Base-by-base conservation (phyloP, 1,140 invertebrate species). In the Magallana gigas region DNA sequence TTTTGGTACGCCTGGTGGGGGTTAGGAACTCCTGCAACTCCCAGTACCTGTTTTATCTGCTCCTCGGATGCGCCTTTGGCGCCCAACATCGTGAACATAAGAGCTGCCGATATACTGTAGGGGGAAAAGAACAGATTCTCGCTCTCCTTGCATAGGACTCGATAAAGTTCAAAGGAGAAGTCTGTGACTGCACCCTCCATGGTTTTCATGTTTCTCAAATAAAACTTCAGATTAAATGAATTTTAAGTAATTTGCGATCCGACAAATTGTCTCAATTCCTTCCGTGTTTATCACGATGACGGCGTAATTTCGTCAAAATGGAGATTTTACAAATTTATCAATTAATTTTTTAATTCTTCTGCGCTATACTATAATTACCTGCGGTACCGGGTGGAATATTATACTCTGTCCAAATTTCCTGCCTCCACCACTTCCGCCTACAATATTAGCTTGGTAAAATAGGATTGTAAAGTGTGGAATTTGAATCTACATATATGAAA, bases 31-130 rank as follows among this genome's bases (percentile, higher is more conserved):
- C 16, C 83, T n/a, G 36, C 81, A 16, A 83, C 8, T 2, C 62
- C 85, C 16, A 91, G 59, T 29, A 62, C 89, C 23, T 85, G 36
- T 58, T 87, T 93, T 36, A 97, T 94, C 94, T 97, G 96, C 14
- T 96, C 93, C 90, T 96, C 96, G 29, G 97, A 97, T 87, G 94
- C 95, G 18, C 96, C 96, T 60, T 95, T 95, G 48, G 96, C 96
- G 82, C 96, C 97, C 6, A 97, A 93, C 9, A 97, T 94, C 2
- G 96, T 95, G 91, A 97, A 95, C 59, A 96, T 96, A 90, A 97
- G 92, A 29, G 96, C 96, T 86, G 96, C 95, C 29, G 95, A 95
- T 57, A 97, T 95, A 90, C 96, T 97, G 60, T 97, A 92, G 1
- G 97, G 97, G 8, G 96, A 96, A 86, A 97, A 96, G 36, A 97